phyloP scores from a whole-genome alignment of 2,888 invertebrate species.

The Eupithecia dodoneata region DNA sequence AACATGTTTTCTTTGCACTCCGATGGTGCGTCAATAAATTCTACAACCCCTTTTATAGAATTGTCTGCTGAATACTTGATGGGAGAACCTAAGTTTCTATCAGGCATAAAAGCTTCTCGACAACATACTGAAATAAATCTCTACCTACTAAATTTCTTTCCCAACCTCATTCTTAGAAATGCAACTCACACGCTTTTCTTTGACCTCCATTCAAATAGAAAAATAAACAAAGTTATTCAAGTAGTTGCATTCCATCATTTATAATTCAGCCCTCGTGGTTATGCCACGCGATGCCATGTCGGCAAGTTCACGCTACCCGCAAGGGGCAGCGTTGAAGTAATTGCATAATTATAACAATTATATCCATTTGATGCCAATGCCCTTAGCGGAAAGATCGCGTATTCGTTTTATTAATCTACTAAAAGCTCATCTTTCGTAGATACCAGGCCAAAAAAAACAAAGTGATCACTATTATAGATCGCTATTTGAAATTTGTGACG shows the following conservation, averaged over 20 bases:
- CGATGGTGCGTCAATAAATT: constrained; percentile 2
- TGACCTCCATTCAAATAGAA: constrained; percentile 19
- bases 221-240: constrained; percentile 18
- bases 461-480: no score
- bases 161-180: background rate
- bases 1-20: background rate
- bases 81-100: background rate
- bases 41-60: background rate
- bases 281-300: constrained; percentile 24
- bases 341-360: constrained; percentile 25
- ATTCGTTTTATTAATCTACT: background rate
- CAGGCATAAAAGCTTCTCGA: background rate
- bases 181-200: constrained; percentile 4
- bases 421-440: no score
- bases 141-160: background rate
- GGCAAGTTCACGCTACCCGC: constrained; percentile 25
- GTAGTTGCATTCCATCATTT: constrained; percentile 15
- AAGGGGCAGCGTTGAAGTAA: constrained; percentile 14
- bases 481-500: no score
- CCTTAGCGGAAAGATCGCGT: background rate
- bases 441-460: no score
- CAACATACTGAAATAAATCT: background rate
- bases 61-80: background rate
- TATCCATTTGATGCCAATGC: constrained; percentile 16
- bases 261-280: constrained; percentile 16